A percentile compares a stretch with the other conserved stretches of the same genome.
Evolutionary conservation across 2,113 vertebrate genomes (phyloP).

Genomic region (Urocitellus parryii): DNA sequence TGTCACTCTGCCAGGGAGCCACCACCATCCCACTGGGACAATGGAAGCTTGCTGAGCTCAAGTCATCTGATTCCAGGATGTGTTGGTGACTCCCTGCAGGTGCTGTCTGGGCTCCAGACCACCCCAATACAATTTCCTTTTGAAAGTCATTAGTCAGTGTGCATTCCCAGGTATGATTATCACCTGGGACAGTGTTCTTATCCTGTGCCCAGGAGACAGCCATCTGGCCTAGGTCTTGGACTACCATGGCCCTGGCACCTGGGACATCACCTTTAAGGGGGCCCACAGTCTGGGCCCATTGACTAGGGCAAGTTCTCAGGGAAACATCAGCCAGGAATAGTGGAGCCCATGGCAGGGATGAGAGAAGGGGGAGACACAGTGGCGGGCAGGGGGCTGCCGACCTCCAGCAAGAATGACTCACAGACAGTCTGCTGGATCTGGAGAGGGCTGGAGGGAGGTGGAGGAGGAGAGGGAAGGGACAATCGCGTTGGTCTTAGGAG

Average conservation of each 20-base stretch:
- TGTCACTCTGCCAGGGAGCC: background rate
- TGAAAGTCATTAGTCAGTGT: background rate
- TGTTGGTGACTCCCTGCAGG: background rate
- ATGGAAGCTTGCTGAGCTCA: background rate
- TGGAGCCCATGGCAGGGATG: fast-evolving
- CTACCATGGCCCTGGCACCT: too few relatives aligned
- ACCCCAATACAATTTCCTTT: background rate
- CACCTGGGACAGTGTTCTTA: background rate
- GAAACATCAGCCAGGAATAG: background rate
- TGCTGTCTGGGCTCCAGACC: background rate
- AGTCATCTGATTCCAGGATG: background rate
- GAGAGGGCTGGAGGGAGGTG: background rate
- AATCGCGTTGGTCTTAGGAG: background rate
- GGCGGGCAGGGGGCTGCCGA: background rate
- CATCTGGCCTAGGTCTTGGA: background rate
- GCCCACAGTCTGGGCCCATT: too few relatives aligned
- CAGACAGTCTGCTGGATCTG: background rate
- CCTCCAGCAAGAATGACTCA: background rate
- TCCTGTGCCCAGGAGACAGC: background rate
- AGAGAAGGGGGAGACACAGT: background rate
- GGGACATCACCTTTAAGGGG: background rate
- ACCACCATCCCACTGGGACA: background rate
- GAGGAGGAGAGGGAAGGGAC: background rate
- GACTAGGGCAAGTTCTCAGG: background rate
- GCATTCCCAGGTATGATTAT: background rate